These are phyloP conservation scores for Malacoraja senta DNA, from an alignment of 2,797 vertebrate genomes.

Conservation along the genomic window DNA sequence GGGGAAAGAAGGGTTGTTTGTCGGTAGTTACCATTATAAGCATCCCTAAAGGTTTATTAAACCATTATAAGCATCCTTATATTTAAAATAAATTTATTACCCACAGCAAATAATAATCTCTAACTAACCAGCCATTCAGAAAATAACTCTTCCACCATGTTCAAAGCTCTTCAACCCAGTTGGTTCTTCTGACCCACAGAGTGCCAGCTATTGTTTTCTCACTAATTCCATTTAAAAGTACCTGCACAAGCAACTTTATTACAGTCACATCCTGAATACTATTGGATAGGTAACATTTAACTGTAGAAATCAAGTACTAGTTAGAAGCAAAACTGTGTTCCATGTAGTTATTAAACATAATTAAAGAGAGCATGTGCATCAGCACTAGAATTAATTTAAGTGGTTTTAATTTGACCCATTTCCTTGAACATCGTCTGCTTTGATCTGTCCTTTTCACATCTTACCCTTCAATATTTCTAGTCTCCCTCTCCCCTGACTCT, in stretches of 20 bases:
- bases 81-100: not conserved
- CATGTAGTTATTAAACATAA: not conserved
- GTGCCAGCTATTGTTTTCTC: not conserved
- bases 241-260: constrained; percentile 6
- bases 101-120: not conserved
- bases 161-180: not conserved
- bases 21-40: not conserved
- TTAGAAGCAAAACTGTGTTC: not conserved
- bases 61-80: not conserved
- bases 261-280: not conserved
- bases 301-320: not conserved
- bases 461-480: too few species aligned
- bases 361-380: not conserved
- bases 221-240: not conserved
- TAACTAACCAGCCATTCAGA: too few species aligned
- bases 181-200: not conserved
- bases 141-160: not conserved
- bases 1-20: too few species aligned
- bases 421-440: too few species aligned
- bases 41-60: too few species aligned
- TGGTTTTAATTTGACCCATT: not conserved
- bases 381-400: not conserved
- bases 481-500: too few species aligned
- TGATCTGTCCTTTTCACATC: too few species aligned
- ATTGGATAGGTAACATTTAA: not conserved